These are phyloP conservation scores for Glaucomys volans DNA, from an alignment of 2,113 vertebrate genomes.

Conservation along the genomic window DNA sequence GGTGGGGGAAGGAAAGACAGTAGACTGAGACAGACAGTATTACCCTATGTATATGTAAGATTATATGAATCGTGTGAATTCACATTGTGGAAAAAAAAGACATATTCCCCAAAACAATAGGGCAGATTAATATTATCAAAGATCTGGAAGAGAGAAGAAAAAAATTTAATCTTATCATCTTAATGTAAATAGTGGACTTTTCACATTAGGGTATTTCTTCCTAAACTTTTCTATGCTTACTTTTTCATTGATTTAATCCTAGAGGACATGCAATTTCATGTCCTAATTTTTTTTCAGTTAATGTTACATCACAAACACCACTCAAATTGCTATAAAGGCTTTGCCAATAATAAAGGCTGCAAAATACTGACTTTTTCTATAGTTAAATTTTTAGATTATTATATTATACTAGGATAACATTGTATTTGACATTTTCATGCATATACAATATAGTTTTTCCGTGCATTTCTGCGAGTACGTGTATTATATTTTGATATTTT, in stretches of 20 bases:
- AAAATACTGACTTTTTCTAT: neutral
- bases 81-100: no score
- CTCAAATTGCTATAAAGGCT: neutral
- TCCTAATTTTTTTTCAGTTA: constrained; percentile 14
- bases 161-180: neutral
- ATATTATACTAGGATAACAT: neutral
- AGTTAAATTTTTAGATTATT: neutral
- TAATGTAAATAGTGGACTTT: neutral
- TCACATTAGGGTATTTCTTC: neutral
- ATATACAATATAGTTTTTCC: neutral
- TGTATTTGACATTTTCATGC: neutral
- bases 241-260: constrained; percentile 38
- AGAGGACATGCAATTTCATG: neutral
- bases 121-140: neutral
- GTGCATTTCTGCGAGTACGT: neutral
- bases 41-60: no score
- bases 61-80: no score
- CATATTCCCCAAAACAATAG: constrained; percentile 8
- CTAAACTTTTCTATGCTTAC: neutral
- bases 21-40: no score
- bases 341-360: neutral
- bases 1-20: no score
- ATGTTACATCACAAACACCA: neutral
- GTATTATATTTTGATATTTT: neutral
- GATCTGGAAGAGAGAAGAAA: neutral